A percentile compares a stretch with the other conserved stretches of the same genome.
Evolutionary conservation across 2,888 invertebrate genomes (phyloP).

Genomic region (Sericinus montela): DNA sequence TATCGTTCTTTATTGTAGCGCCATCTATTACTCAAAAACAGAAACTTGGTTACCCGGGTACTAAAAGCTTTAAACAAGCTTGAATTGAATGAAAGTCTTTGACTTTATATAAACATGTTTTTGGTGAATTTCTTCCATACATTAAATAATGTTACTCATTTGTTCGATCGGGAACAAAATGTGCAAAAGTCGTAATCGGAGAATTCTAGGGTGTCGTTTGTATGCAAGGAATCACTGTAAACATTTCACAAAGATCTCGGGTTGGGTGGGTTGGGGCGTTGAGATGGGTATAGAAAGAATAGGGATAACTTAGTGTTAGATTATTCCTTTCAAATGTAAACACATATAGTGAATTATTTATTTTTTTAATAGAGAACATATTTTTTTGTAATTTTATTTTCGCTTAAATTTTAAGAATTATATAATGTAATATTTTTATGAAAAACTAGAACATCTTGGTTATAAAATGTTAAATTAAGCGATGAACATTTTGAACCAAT

Average conservation of each 20-base stretch:
- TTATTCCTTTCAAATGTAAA: slow-evolving; percentile 57
- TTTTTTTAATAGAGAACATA: slow-evolving; percentile 31
- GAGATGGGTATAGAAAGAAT: slow-evolving; percentile 62
- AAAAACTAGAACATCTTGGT: too few species aligned
- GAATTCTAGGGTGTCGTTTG: slow-evolving; percentile 74
- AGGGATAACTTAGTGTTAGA: slow-evolving; percentile 69
- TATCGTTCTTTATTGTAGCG: too few species aligned
- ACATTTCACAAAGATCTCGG: slow-evolving; percentile 72
- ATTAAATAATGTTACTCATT: slow-evolving; percentile 27
- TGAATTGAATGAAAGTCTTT: too few species aligned
- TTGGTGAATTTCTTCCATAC: background rate
- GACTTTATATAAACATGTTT: too few species aligned
- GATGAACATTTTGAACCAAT: too few species aligned
- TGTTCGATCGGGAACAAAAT: slow-evolving; percentile 54
- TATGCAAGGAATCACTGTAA: slow-evolving; percentile 79
- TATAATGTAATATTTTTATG: too few species aligned
- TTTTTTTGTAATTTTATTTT: slow-evolving; percentile 15
- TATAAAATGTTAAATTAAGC: too few species aligned
- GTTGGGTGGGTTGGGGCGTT: slow-evolving; percentile 46
- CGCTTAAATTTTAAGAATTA: too few species aligned
- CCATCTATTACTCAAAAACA: too few species aligned
- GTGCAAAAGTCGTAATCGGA: slow-evolving; percentile 70
- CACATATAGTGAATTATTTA: too few species aligned
- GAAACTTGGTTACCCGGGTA: too few species aligned
- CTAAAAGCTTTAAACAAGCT: too few species aligned